phyloP scores from a whole-genome alignment of 2,888 invertebrate genomes.

The Mallateleia sp. region DNA sequence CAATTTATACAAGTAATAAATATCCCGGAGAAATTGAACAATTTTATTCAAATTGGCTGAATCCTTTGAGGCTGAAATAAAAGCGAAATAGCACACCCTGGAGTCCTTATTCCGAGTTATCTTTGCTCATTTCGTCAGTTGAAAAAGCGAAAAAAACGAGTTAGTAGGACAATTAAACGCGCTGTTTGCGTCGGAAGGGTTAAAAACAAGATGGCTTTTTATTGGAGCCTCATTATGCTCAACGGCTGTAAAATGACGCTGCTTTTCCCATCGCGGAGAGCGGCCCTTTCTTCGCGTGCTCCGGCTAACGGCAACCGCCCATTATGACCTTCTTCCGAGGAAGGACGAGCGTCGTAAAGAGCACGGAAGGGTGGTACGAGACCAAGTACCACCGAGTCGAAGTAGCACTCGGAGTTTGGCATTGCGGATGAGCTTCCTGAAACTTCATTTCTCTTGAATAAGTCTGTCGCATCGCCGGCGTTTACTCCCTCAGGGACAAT shows the following conservation, averaged over 20 bases:
- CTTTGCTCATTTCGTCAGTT: conserved; percentile 35
- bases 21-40: not conserved
- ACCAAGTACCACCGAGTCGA: conserved; percentile 50
- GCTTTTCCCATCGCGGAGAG: conserved; percentile 58
- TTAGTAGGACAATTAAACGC: conserved; percentile 86
- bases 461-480: conserved; percentile 68
- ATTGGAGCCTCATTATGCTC: conserved; percentile 88
- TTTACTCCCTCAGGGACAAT: conserved; percentile 87
- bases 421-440: conserved; percentile 68
- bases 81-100: conserved; percentile 77
- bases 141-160: conserved; percentile 79
- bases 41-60: conserved; percentile 40
- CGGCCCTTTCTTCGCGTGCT: conserved; percentile 68
- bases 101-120: conserved; percentile 74
- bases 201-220: conserved; percentile 89
- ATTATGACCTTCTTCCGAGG: conserved; percentile 72
- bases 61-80: conserved; percentile 53
- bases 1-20: conserved; percentile 6
- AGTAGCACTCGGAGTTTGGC: conserved; percentile 59
- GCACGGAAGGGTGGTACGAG: conserved; percentile 55
- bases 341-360: conserved; percentile 79
- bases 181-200: conserved; percentile 86
- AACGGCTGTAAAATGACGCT: conserved; percentile 89
- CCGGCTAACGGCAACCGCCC: conserved; percentile 60
- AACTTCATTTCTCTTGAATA: conserved; percentile 77